A percentile compares a stretch with the other conserved stretches of the same genome.
Evolutionary conservation across 2,888 invertebrate species (phyloP).

Genomic region (Drosophila mayaguana): DNA sequence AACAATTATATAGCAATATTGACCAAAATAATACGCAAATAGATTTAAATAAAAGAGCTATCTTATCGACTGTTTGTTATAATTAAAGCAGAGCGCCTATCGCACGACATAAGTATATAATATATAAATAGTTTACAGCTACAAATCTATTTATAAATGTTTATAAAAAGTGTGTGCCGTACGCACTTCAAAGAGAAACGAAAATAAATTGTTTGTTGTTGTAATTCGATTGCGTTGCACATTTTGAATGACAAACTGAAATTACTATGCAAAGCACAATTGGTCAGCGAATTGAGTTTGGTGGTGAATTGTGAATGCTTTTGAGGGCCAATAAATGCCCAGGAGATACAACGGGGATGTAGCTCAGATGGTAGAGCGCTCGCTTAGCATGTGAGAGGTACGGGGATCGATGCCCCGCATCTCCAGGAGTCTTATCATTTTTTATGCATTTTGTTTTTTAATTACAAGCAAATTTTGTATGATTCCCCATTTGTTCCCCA

Average conservation of each 20-base stretch:
- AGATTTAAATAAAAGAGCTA: neutral
- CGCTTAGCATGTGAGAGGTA: constrained; percentile 86
- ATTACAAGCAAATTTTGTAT: neutral
- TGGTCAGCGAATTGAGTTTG: neutral
- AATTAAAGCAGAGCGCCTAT: neutral
- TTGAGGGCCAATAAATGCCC: constrained; percentile 23
- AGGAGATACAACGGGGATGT: constrained; percentile 80
- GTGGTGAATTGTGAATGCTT: constrained; percentile 13
- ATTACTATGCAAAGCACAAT: constrained; percentile 46
- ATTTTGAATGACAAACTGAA: constrained; percentile 19
- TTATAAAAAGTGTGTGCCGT: constrained; percentile 1
- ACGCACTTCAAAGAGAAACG: constrained; percentile 6
- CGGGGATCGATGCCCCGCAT: constrained; percentile 85
- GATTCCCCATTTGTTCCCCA: neutral
- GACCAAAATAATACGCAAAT: neutral
- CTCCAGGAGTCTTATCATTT: constrained; percentile 71
- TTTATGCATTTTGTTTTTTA: neutral
- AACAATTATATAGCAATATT: neutral
- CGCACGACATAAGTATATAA: constrained; percentile 7
- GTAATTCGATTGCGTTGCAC: constrained; percentile 37
- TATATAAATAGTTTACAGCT: constrained; percentile 34
- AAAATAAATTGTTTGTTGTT: constrained; percentile 4
- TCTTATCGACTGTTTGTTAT: constrained; percentile 30
- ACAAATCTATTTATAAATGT: constrained; percentile 56
- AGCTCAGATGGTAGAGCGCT: constrained; percentile 86